Percentiles rank a stretch among this genome's conserved stretches.
Conservation (phyloP, 2,797 vertebrate species). For the Tarsius wallacei region DNA sequence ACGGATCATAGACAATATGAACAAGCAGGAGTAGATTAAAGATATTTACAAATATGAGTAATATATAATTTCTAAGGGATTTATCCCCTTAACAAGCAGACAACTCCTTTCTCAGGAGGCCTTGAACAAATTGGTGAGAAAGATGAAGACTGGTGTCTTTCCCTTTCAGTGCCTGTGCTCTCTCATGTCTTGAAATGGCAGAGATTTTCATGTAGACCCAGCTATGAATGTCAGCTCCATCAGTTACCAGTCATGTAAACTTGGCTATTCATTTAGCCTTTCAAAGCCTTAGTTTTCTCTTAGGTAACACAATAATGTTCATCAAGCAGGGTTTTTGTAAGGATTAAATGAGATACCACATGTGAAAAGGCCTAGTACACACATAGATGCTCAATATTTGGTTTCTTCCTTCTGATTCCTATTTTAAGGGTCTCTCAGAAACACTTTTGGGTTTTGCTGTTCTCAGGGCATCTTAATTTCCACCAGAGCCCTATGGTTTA, state of each 20-base stretch:
- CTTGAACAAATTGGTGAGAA: background rate
- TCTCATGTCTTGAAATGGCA: background rate
- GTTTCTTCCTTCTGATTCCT: background rate
- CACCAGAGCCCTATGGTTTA: background rate
- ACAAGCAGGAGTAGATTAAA: background rate
- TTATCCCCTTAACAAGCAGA: background rate
- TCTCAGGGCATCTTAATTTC: background rate
- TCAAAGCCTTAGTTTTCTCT: constrained; percentile 62
- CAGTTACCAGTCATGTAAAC: background rate
- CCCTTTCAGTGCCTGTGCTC: background rate
- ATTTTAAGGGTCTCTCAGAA: background rate
- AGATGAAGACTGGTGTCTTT: background rate
- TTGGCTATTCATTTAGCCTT: background rate
- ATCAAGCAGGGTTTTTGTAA: background rate
- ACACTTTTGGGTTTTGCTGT: background rate
- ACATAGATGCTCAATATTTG: background rate
- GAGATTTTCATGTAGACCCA: background rate
- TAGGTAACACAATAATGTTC: background rate
- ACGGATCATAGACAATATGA: background rate
- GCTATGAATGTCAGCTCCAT: background rate
- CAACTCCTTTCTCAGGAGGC: background rate
- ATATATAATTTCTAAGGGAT: background rate
- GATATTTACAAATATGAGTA: constrained; percentile 38
- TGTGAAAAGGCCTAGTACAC: background rate
- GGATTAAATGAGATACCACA: background rate